Conservation (phyloP, 2,888 invertebrate genomes). For the Ormia ochracea region DNA sequence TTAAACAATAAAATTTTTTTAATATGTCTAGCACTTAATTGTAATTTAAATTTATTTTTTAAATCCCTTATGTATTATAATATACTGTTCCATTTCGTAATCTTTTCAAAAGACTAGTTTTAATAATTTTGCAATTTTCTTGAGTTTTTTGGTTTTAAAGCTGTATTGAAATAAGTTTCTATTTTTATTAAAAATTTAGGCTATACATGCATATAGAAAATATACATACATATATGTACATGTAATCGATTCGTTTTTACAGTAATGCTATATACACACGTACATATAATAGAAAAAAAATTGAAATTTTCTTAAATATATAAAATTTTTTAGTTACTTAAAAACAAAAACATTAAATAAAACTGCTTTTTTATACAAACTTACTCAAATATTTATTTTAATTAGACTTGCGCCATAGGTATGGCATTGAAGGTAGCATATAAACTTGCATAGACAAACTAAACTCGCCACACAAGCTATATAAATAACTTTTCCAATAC, state of each 20-base stretch:
- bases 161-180: not conserved
- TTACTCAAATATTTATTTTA: conserved; percentile 1
- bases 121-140: not conserved
- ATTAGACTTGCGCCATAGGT: too few species aligned
- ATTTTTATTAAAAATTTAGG: not conserved
- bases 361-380: conserved; percentile 59
- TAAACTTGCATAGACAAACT: too few species aligned
- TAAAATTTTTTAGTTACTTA: conserved; percentile 55
- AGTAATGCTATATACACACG: conserved; percentile 13
- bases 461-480: too few species aligned
- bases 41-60: not conserved
- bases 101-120: not conserved
- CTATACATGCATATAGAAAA: not conserved
- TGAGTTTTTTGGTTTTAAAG: not conserved
- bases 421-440: too few species aligned
- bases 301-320: conserved; percentile 14
- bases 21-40: not conserved
- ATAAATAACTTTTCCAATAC: not conserved
- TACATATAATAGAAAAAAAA: not conserved
- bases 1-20: not conserved
- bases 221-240: conserved; percentile 19
- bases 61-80: not conserved
- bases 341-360: conserved; percentile 55
- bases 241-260: conserved; percentile 11
- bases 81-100: not conserved